Conservation (phyloP, 2,113 vertebrate species). For the Nothocercus nigrocapillus region DNA sequence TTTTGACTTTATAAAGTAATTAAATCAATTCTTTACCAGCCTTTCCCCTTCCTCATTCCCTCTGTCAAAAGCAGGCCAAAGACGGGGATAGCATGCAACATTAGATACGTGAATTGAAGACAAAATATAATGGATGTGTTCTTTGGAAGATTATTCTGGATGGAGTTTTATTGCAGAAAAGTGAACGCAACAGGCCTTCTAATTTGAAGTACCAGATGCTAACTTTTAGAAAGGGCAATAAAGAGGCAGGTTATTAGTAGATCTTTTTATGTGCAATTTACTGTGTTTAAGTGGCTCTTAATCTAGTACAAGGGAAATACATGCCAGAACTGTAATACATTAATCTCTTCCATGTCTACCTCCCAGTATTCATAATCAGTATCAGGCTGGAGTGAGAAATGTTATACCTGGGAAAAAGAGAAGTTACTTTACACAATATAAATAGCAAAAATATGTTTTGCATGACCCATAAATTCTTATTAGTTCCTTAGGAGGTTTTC, state of each 20-base stretch:
- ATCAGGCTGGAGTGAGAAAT: neutral
- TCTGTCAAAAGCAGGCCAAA: neutral
- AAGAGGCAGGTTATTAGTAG: neutral
- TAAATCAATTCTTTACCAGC: neutral
- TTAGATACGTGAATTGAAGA: neutral
- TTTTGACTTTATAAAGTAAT: neutral
- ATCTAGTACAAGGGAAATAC: neutral
- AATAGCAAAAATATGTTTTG: neutral
- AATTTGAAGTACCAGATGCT: neutral
- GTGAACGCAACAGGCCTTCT: neutral
- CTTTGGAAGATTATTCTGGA: neutral
- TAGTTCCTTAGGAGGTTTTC: neutral
- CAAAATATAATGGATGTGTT: neutral
- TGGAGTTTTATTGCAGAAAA: neutral
- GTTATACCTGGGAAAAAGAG: neutral
- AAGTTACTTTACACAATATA: neutral
- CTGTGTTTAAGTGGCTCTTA: neutral
- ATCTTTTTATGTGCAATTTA: neutral
- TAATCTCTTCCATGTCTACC: fast-evolving
- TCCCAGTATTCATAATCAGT: neutral
- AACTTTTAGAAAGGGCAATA: neutral
- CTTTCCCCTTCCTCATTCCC: neutral
- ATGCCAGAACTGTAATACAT: neutral
- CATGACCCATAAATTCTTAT: neutral
- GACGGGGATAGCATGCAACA: neutral